Conservation (phyloP, 2,113 vertebrate genomes). For the Chitala chitala region DNA sequence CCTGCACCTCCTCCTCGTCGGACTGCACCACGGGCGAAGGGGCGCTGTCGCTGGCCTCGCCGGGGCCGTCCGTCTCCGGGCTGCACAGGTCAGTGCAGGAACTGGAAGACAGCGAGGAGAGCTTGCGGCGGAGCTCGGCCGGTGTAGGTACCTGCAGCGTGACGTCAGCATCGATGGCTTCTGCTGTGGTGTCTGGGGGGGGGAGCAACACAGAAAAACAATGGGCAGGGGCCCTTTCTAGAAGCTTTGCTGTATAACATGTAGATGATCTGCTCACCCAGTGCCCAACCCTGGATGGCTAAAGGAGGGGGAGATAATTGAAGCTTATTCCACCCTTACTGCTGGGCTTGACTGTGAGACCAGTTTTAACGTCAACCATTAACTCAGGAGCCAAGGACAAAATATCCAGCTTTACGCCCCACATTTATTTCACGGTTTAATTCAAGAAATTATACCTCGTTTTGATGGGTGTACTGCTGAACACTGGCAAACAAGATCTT, state of each 20-base stretch:
- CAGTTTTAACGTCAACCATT: too few relatives aligned
- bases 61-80: conserved; percentile 45
- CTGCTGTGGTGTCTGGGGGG: conserved; percentile 62
- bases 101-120: conserved; percentile 50
- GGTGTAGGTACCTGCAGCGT: conserved; percentile 62
- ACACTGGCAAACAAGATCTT: neutral
- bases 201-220: neutral
- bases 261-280: too few relatives aligned
- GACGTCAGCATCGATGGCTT: conserved; percentile 52
- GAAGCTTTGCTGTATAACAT: neutral
- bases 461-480: neutral
- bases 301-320: too few relatives aligned
- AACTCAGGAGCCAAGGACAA: too few relatives aligned
- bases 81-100: conserved; percentile 45
- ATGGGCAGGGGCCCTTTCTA: neutral
- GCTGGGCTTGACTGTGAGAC: too few relatives aligned
- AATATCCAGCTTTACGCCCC: too few relatives aligned
- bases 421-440: too few relatives aligned
- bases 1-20: conserved; percentile 86
- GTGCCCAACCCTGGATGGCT: too few relatives aligned
- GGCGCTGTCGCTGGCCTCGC: conserved; percentile 48
- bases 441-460: neutral
- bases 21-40: conserved; percentile 72
- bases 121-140: conserved; percentile 42
- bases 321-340: too few relatives aligned